Base-by-base conservation (phyloP, 1,140 invertebrate species). In the Neelides sp. region DNA sequence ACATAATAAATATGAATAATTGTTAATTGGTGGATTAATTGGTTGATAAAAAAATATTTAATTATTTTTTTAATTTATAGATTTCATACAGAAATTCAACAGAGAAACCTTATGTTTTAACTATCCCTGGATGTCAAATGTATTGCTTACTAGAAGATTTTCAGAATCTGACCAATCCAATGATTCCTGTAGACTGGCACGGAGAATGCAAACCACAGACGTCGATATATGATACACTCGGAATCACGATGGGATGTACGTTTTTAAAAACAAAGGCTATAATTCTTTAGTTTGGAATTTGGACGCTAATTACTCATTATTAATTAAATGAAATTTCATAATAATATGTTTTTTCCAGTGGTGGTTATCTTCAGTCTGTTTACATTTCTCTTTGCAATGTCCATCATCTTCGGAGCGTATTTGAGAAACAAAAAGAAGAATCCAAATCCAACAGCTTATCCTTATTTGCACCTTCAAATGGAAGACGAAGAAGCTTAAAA, bases 71-170 rank as follows among this genome's bases (percentile, higher is more conserved):
- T 27, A 24, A 5, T 27, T 23, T 36, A 12, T 34, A 59, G 54
- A 30, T 61, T 40, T 36, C 39, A 8, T 52, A 36, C 28, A 37
- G 48, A 35, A 61, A 61, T 48, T 42, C 41, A 13, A 60, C 58
- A 12, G 35, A 45, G 12, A 36, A 32, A 0, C 56, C 59, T 1
- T 58, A 52, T 15, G 12, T 47, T 26, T 36, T 82, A 56, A 67
- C 66, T 12, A 63, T 80, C 49, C 75, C 77, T 13, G 71, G 71
- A n/a, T 82, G 80, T 59, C 65, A 67, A 10, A 49, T 65, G 39
- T n/a, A 32, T 8, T 83, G 80, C 59, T 73, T 77, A 3, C 54
- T 82, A 1, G 60, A 70, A 8, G 61, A 73, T 52, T 76, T 82
- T 62, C 57, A 70, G 8, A 57, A 62, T 39, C 30, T 78, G 12